Base-by-base conservation (phyloP, 2,797 vertebrate species). In the Brachyalestes nurse region DNA sequence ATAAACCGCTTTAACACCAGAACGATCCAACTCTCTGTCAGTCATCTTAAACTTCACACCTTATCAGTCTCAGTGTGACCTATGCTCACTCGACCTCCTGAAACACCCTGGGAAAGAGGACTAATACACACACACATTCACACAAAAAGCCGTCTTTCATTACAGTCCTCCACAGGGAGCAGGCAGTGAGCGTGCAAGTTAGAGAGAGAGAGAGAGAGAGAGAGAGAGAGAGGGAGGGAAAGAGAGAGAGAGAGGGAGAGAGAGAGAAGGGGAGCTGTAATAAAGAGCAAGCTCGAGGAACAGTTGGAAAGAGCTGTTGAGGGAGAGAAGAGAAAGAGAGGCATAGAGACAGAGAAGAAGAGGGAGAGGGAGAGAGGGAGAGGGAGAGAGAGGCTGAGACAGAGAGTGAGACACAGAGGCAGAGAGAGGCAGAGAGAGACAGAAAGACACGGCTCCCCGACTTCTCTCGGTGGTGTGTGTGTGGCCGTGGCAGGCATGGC, bases 401-500 rank as follows among this genome's bases (percentile, higher is more conserved):
- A 28, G 55, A 58, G 58, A 34, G 74, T 69, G 17, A 78, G 73
- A 70, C 6, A 64, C 72, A 55, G 10, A 64, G 72, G 71, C 17
- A 77, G 45, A 62, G 74, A 78, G 21, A 72, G 51, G 51, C 6
- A 62, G 72, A 75, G n/a, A 77, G 10, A 47, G 64, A 65, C 60
- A 77, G 82, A 83, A 86, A 89, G 72, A 82, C 78, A 74, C 65
- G 62, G 81, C 70, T 73, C 49, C 71, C 88, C 87, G 85, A 86
- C 83, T 83, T 87, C 88, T 89, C 88, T 82, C 78, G 28, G 88
- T 88, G 9, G 64, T 66, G 64, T 40, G 64, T 66, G 64, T 45
- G 64, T 66, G 64, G 61, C 19, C 1, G 7, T 91, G 93, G 92
- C 88, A 93, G 91, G 90, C 84, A 96, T 97, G 93, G 96, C 96